Base-by-base conservation (phyloP, 2,113 vertebrate species). In the Oreochromis spilurus region DNA sequence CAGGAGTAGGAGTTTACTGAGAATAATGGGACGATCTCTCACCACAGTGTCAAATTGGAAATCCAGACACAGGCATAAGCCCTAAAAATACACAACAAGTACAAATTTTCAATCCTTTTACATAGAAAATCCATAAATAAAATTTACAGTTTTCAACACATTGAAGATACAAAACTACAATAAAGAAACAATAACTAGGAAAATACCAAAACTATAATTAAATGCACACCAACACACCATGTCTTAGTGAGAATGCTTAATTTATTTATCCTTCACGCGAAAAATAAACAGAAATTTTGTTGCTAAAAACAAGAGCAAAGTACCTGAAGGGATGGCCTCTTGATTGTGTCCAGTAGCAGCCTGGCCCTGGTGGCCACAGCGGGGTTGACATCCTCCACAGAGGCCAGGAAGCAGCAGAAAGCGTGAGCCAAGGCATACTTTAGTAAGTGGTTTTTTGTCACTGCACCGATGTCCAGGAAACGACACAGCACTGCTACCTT, bases 21-120 rank as follows among this genome's bases (percentile, higher is more conserved):
- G 96, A 91, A 99, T 99, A 58, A 98, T 98, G 43, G 99, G 98
- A 7, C 98, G 97, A 92, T 99, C 99, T 88, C 99, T 97, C 84
- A 99, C 97, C 53, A 99, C 99, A 2, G 98, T 99, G 93, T 99
- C 98, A 89, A 99, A 99, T 96, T 99, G 99, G 96, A 99, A 99
- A 94, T 99, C 99, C 93, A 99, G 97, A 91, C 98, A 99, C 87
- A 99, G 96, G 94, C 99, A 99, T 84, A 99, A 95, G 62, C 97
- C 98, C 99, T 99, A 91, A n/a, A 4, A 67, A 75, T 16, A 87
- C 54, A 81, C 26, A 89, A 57, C 8, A 86, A 50, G 65, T 24
- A 92, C 36, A 80, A 5, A 17, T 48, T 48, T 6, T 5, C 13
- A 16, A 72, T 16, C 21, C 21, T 17, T 72, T 72, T 72, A 72